Base-by-base conservation (phyloP, 2,797 vertebrate species). In the Telmatherina bonti region DNA sequence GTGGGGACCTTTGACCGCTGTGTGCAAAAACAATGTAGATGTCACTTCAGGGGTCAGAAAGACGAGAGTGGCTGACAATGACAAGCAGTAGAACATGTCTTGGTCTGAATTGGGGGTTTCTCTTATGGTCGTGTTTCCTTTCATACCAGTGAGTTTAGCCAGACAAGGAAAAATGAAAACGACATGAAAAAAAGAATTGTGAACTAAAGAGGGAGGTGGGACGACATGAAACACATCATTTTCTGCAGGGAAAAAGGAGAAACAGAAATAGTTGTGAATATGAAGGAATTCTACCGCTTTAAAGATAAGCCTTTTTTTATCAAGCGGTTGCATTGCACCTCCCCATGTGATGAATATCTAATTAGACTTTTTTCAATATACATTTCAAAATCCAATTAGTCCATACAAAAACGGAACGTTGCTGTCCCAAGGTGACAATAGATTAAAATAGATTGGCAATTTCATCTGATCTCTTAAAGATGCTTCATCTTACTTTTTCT, bases 381-480 rank as follows among this genome's bases (percentile, higher is more conserved):
- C 74, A 81, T 78, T 85, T 81, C 76, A 52, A 90, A 91, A 92
- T 91, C 92, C 90, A 92, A 91, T 93, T 92, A 92, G 89, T 90
- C 83, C 85, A 60, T 74, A 88, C 73, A 86, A 86, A 91, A 91
- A 67, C 49, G 69, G 80, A 89, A 62, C 78, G 65, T 79, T 74
- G 38, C 67, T 84, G 76, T 93, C 91, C 90, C 90, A 88, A 92
- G 90, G 89, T 90, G 90, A 86, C 76, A 61, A 88, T 83, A 85
- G 90, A 92, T 91, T 91, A 90, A 91, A 92, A 92, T 92, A 92
- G 89, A 91, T 83, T 84, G 73, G 59, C 80, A 89, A 90, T 91
- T 90, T 91, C 74, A 88, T 72, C 62, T 69, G 83, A 85, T 91
- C 82, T 78, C 85, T 88, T 87, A 78, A 89, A 89, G 75, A 84